A percentile compares a stretch with the other conserved stretches of the same genome.
Conservation (phyloP, 2,113 vertebrate species). For the Cheirogaleus medius region DNA sequence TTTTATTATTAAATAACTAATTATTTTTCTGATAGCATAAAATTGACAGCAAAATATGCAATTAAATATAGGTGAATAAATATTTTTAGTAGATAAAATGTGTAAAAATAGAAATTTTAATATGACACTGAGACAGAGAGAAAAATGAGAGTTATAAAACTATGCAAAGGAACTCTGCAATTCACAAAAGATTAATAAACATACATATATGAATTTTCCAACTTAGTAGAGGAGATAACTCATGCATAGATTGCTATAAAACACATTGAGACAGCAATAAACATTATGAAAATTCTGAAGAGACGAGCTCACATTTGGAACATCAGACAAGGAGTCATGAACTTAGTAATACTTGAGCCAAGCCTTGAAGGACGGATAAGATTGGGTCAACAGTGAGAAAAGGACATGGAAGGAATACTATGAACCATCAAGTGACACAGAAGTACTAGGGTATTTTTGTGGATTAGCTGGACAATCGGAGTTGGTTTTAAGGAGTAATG, state of each 20-base stretch:
- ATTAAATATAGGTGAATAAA: neutral
- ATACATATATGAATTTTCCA: neutral
- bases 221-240: neutral
- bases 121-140: neutral
- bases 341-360: neutral
- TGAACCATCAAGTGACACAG: neutral
- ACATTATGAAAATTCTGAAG: neutral
- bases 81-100: neutral
- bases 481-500: neutral
- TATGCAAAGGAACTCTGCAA: neutral
- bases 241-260: neutral
- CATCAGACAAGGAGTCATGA: neutral
- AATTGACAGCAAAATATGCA: neutral
- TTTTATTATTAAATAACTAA: neutral
- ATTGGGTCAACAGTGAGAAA: neutral
- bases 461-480: neutral
- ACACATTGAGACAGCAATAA: neutral
- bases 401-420: neutral
- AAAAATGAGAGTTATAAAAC: neutral
- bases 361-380: neutral
- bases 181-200: conserved; percentile 5
- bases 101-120: neutral
- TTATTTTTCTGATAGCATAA: neutral
- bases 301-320: neutral
- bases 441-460: neutral